Evolutionary conservation across 2,113 vertebrate genomes (phyloP), one percentile per base, ranked within the genome.

Genomic region (Ageneiosus marmoratus): DNA sequence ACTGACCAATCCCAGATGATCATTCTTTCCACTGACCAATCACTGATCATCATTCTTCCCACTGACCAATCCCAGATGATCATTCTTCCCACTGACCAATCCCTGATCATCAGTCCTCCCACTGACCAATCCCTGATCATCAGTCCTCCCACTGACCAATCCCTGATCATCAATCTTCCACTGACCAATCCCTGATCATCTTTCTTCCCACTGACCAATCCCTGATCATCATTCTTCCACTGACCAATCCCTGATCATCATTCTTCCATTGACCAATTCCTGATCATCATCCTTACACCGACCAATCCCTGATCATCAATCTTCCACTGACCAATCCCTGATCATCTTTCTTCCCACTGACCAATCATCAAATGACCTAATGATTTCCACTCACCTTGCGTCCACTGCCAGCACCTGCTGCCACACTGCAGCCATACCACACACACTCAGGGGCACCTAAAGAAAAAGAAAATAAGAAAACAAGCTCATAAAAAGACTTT

Each of bases 371-470:
- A 5, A 0, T 62, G 10, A 34, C 16, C 62, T 65, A 12, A 53
- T 32, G 27, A 20, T 51, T 60, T 41, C n/a, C 24, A 86, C 89
- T 91, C 89, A 97, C 96, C 96, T 97, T 93, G 96, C 96, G 84
- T 98, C 96, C 91, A 98, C 96, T 92, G 96, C 96, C 94, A 98
- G 94, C 86, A 97, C 96, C 89, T 98, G 96, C 94, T 98, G 96
- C 96, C 96, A 98, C 91, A 98, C 96, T 87, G 96, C 95, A 92
- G 96, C 96, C 96, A 98, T 98, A 90, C 94, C 96, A 94, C 89
- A 92, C 87, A 86, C 90, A 88, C 88, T 51, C 80, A 89, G 89
- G 86, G 90, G 79, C 16, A 46, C 80, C 84, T 82, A 2, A 0
- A 32, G 15, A 13, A 18, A 50, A 41, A 53, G 5, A 73, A 3